Evolutionary conservation across 2,888 invertebrate species (phyloP), one percentile per base, ranked within the genome.

Genomic region (Brenthis ino): DNA sequence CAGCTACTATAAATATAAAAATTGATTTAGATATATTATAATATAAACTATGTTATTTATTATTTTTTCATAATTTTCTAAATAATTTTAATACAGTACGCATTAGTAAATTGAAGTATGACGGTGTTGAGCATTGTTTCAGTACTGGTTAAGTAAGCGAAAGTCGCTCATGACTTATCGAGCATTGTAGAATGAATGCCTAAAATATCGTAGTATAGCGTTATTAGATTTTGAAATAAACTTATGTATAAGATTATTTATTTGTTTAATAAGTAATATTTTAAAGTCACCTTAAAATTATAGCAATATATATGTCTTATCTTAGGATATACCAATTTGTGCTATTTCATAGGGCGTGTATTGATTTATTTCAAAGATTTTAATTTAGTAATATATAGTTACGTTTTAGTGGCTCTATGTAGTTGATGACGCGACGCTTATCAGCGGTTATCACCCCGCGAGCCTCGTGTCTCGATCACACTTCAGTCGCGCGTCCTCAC

Each of bases 361-460:
- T 3, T 8, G 37, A 6, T 24, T 33, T 48, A 12, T 60, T 33
- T 6, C 11, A 60, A 50, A 48, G 48, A 47, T 24, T 50, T 60
- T 16, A 33, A 50, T 33, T 50, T 28, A 50, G n/a, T n/a, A 12
- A 50, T 33, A 60, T 60, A 60, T 50, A 48, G 50, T 50, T 64
- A 67, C 76, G 78, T 77, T 79, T 80, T 79, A 80, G 75, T 73
- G 74, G 78, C 75, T 68, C 68, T 70, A 81, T 79, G 79, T 77
- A 78, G 79, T 72, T 77, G 83, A 81, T 85, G 85, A 85, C 86
- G 84, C 83, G 83, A 64, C 82, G 85, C 85, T 89, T 91, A 91
- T 91, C 90, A 90, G 86, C 81, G 81, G 87, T 88, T 91, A 91
- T 91, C 90, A 89, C 86, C 85, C 83, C 80, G 82, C 84, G 85